phyloP scores from a whole-genome alignment of 2,888 invertebrate species.

The Deilephila porcellus region DNA sequence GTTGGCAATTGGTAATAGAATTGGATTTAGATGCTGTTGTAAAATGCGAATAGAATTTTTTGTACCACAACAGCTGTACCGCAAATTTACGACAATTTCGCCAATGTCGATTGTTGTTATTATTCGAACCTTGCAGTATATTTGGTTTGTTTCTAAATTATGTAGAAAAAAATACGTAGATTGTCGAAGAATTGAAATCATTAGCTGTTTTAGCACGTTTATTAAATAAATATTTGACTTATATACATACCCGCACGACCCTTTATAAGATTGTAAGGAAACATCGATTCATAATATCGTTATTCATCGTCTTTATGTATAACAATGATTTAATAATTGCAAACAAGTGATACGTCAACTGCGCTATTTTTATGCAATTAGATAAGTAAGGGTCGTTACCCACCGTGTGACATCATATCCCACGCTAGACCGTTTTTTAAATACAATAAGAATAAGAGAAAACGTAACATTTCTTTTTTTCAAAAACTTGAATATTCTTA shows the following conservation, averaged over 20 bases:
- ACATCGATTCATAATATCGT: too few species aligned
- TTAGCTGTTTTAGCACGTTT: too few species aligned
- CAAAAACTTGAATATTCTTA: too few species aligned
- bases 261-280: too few species aligned
- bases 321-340: conserved; percentile 3
- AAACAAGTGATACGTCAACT: conserved; percentile 10
- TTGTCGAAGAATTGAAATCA: too few species aligned
- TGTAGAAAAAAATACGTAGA: too few species aligned
- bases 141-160: too few species aligned
- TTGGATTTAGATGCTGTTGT: neutral
- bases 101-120: too few species aligned
- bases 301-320: neutral
- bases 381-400: conserved; percentile 21
- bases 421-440: neutral
- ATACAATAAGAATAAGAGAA: neutral
- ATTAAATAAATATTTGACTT: too few species aligned
- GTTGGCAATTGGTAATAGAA: neutral
- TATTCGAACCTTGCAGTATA: too few species aligned
- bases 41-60: neutral
- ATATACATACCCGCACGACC: too few species aligned
- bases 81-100: too few species aligned
- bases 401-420: neutral
- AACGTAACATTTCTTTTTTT: neutral
- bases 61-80: neutral
- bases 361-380: conserved; percentile 24